These are phyloP conservation scores for Drosophila jambulina DNA, from an alignment of 1,140 invertebrate genomes.

Conservation along the genomic window DNA sequence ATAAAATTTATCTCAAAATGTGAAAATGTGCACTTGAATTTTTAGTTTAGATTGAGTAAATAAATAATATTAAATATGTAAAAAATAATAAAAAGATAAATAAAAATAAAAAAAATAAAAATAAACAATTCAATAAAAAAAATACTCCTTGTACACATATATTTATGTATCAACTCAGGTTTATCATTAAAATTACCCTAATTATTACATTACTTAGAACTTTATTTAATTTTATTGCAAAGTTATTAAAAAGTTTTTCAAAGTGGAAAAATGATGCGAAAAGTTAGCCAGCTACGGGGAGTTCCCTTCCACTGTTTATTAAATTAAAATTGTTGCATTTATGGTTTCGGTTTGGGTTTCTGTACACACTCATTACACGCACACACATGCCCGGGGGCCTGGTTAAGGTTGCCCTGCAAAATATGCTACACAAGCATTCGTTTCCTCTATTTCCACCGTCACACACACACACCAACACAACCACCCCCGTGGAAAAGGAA, in stretches of 20 bases:
- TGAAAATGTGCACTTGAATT: no score
- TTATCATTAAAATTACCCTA: no score
- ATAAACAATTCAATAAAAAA: no score
- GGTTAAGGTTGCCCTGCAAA: slow-evolving; percentile 62
- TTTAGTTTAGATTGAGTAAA: no score
- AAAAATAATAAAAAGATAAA: no score
- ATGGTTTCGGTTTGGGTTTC: neutral
- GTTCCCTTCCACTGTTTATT: neutral
- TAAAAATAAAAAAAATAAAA: no score
- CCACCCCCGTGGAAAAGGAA: slow-evolving; percentile 19
- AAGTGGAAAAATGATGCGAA: neutral
- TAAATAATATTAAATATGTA: no score
- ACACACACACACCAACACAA: neutral
- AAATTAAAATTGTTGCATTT: slow-evolving; percentile 22
- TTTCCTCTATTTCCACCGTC: slow-evolving; percentile 19
- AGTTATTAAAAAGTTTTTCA: neutral
- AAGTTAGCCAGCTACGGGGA: neutral
- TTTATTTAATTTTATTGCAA: neutral
- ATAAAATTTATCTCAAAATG: no score
- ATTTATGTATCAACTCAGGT: no score
- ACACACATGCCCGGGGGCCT: slow-evolving; percentile 12
- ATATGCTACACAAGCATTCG: slow-evolving; percentile 72
- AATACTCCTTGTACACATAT: no score
- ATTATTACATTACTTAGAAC: no score
- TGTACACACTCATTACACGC: neutral